Base-by-base conservation (phyloP, 2,113 vertebrate genomes). In the Scophthalmus maximus region DNA sequence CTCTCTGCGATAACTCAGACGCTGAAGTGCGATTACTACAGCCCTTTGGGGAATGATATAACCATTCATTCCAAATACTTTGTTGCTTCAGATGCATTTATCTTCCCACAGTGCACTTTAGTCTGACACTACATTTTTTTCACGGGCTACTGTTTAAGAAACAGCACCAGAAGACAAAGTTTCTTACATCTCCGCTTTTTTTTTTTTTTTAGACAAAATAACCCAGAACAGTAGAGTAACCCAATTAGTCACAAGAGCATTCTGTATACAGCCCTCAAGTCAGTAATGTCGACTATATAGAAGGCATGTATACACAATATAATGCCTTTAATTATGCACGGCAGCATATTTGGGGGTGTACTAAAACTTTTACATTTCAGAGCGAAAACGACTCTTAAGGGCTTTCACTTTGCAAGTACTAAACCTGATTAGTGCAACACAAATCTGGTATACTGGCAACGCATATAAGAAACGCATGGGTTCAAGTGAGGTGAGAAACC, bases 321-420 rank as follows among this genome's bases (percentile, higher is more conserved):
- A 60, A 58, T 32, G 36, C 8, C 14, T 66, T 23, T 74, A 11
- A 72, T 81, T 74, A 73, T 57, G 30, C 34, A 79, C 26, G 15
- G 34, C 34, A 70, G 56, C 36, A 56, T 23, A 50, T 62, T 22
- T 63, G n/a, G 4, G 8, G 0, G 2, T 26, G 36, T 38, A 22
- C 51, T 38, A 27, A 73, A 63, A 47, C 29, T 22, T 70, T 62
- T 51, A 68, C 53, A 56, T 15, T 20, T 23, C 17, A 25, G 11
- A 23, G 32, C 1, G 1, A 64, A 44, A 46, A 69, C 6, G 0
- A 57, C 5, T 61, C 53, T 52, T 42, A 1, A 17, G 20, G 61
- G 51, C 11, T 72, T 61, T 8, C 0, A 50, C 0, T 51, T 1
- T 64, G 20, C 2, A 18, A 62, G 52, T 3, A 27, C 5, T 56